A percentile compares a stretch with the other conserved stretches of the same genome.
phyloP scores from a whole-genome alignment of 2,888 invertebrate genomes.

The Heterodera filipjevi region DNA sequence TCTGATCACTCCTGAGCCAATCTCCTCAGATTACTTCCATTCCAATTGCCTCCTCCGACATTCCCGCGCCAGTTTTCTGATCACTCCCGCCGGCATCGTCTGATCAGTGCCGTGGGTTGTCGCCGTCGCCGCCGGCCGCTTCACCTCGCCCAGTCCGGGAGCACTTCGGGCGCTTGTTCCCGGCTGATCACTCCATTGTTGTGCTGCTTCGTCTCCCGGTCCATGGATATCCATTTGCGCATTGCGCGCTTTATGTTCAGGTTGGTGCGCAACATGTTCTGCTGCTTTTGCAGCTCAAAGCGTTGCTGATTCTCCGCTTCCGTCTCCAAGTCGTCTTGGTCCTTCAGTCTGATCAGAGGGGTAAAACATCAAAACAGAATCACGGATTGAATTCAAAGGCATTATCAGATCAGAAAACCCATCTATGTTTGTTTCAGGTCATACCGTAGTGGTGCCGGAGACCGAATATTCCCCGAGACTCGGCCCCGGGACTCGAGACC shows the following conservation, averaged over 20 bases:
- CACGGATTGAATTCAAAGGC: too few species aligned
- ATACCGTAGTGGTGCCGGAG: too few species aligned
- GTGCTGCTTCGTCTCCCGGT: slow-evolving; percentile 32
- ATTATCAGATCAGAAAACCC: too few species aligned
- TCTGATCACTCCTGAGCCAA: too few species aligned
- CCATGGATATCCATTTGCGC: slow-evolving; percentile 47
- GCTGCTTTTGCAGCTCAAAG: slow-evolving; percentile 30
- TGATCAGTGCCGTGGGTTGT: background rate
- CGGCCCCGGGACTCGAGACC: too few species aligned
- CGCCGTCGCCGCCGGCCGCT: background rate
- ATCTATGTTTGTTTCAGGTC: too few species aligned
- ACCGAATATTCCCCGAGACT: too few species aligned
- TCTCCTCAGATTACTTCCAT: too few species aligned
- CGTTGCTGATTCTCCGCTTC: slow-evolving; percentile 32
- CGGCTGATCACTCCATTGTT: too few species aligned
- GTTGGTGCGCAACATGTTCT: slow-evolving; percentile 20
- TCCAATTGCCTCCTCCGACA: too few species aligned
- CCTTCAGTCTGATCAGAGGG: slow-evolving; percentile 22
- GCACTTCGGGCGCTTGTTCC: background rate
- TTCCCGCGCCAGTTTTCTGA: too few species aligned
- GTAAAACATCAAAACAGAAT: background rate
- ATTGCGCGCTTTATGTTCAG: slow-evolving; percentile 40
- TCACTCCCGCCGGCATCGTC: background rate
- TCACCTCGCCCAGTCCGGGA: slow-evolving; percentile 25
- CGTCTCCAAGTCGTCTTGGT: slow-evolving; percentile 34